Base-by-base conservation (phyloP, 1,140 invertebrate genomes). In the Bombus breviceps region DNA sequence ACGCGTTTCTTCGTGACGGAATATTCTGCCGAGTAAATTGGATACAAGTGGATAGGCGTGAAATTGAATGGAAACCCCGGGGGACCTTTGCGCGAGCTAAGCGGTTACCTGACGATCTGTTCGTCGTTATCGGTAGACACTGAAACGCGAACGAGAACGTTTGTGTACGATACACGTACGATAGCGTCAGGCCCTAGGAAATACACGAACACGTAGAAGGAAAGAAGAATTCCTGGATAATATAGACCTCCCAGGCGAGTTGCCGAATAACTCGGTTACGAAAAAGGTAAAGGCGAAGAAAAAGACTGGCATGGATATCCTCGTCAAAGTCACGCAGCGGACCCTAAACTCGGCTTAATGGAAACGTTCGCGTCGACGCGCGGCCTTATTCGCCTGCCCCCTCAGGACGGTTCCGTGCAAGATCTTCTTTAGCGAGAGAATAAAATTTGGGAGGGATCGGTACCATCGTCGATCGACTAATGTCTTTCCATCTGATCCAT, bases 291-390 rank as follows among this genome's bases (percentile, higher is more conserved):
- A 57, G 39, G 22, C 13, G 53, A 13, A 0, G 76, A 86, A 75
- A 80, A 85, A 86, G 78, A 90, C 37, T 57, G 39, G 28, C 39
- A 41, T 15, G 81, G 88, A 82, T 84, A 92, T 93, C 92, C 91
- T 91, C 92, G 90, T 93, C 92, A 93, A 93, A 91, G 92, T 93
- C 92, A 92, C 91, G 92, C 88, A 91, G 15, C 77, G 2, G 39
- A 57, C 79, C 87, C 85, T 86, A 90, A 93, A 88, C 82, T 68
- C 83, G 39, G 81, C 84, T 90, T 93, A 93, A 93, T 93, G 92
- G 92, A 93, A 91, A 92, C 85, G 89, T 92, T 91, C 86, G 84
- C 87, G 88, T 91, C 86, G 85, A 87, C 84, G 80, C 73, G 90
- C 79, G 86, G 81, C 34, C 81, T 77, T 84, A 76, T 68, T 57